Base-by-base conservation (phyloP, 1,140 invertebrate genomes). In the Anadara kagoshimensis region DNA sequence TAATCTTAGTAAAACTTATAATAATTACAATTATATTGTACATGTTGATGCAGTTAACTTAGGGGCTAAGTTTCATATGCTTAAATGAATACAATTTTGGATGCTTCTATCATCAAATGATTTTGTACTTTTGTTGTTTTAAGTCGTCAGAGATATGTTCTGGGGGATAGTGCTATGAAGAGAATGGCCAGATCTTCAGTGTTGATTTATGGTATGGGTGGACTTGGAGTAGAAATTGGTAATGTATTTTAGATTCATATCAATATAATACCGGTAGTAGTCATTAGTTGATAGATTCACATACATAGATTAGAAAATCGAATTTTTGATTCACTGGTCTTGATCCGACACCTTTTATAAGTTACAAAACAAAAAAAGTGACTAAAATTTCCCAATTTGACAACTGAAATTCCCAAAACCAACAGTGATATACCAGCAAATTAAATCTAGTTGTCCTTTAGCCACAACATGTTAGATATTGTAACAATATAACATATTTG, bases 151-250 rank as follows among this genome's bases (percentile, higher is more conserved):
- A 78, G 87, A 16, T 89, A 89, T 84, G 88, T 89, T 0, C 72
- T 89, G 47, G 89, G 89, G 47, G 88, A 89, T 70, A 81, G 74
- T 75, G 88, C 89, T 12, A 90, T 90, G 89, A 80, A 86, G 73
- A 80, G 82, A 29, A 87, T 90, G 86, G 87, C 87, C 12, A 79
- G 81, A 45, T 81, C 87, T 5, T 82, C 83, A 54, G 83, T 90
- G 14, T 75, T 89, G 11, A 53, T 90, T 14, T 83, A 83, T 78
- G 87, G 87, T n/a, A 49, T 89, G 54, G 87, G 88, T 59, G 87
- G 87, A 59, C 78, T 90, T 56, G 89, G 89, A 54, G 79, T 89
- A 69, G 89, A 90, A 80, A 89, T 90, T 64, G 89, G 88, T 89
- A 79, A 69, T 36, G 29, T 36, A 36, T 36, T 36, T 36, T 36